Evolutionary conservation across 2,888 invertebrate species (phyloP), one percentile per base, ranked within the genome.

Genomic region (Habroteleia sp.): DNA sequence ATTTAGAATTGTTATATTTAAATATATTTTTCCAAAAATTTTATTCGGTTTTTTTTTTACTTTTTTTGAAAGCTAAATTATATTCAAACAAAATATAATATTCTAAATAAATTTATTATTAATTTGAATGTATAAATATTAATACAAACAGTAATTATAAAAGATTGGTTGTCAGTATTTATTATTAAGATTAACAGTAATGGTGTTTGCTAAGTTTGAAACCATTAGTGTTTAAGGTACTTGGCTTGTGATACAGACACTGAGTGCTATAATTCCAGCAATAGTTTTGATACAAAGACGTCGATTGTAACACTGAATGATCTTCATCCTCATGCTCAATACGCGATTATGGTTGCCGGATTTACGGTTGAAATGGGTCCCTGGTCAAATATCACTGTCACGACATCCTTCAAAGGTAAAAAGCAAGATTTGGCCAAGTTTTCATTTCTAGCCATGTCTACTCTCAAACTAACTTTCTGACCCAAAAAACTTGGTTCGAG

Each of bases 251-350:
- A 66, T 25, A 48, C 48, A 17, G 60, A 41, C 25, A 48, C 50
- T 17, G 46, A 66, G 11, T 78, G 78, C 41, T 52, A 69, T 27
- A 56, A 79, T 25, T 79, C 77, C 20, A 41, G 68, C 20, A 69
- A 60, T 42, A 56, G 42, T 33, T 42, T 79, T 33, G 63, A 76
- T 31, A 74, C 79, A 29, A 56, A 58, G 50, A 48, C 39, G 17
- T 31, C 60, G n/a, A 37, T 17, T 4, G 71, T 65, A 29, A 69
- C 35, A n/a, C 48, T 78, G 48, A 62, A 52, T 41, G 68, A 74
- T 52, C 78, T 79, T 42, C 46, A 74, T 50, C 66, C 79, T 41
- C 77, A 77, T 60, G 74, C 78, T 5, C 79, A 79, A 62, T 79
- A 79, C 69, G 41, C 42, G 56, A 68, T 78, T 52, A 62, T 60